phyloP scores from a whole-genome alignment of 1,140 invertebrate genomes.

The Andrena cerasifolii region DNA sequence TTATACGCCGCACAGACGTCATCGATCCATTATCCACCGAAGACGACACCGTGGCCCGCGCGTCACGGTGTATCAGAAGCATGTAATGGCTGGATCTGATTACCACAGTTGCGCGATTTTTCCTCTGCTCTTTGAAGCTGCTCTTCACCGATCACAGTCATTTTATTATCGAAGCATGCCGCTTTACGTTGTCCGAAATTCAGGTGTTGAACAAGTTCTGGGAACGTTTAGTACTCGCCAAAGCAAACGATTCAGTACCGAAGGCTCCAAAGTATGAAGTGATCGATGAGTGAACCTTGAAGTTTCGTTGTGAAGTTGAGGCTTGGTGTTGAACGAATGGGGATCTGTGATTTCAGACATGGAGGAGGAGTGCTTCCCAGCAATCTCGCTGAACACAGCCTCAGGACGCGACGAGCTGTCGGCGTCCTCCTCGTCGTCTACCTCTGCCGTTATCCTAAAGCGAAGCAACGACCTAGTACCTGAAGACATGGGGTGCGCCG shows the following conservation, averaged over 20 bases:
- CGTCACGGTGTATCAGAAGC: neutral
- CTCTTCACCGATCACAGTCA: no score
- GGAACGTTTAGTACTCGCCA: no score
- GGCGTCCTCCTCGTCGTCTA: conserved; percentile 71
- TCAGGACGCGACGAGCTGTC: conserved; percentile 75
- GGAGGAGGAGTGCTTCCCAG: conserved; percentile 91
- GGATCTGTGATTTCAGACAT: conserved; percentile 85
- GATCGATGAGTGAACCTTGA: no score
- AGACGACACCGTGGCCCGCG: neutral
- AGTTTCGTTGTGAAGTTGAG: no score
- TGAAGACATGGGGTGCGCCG: conserved; percentile 62
- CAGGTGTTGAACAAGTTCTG: no score
- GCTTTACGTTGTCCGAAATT: no score
- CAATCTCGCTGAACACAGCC: conserved; percentile 86
- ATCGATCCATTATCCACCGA: conserved; percentile 4
- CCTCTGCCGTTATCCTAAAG: conserved; percentile 51
- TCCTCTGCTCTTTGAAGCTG: neutral
- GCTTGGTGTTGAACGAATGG: neutral
- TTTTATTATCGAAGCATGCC: no score
- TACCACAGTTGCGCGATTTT: neutral
- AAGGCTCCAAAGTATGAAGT: no score
- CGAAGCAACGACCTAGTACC: conserved; percentile 48
- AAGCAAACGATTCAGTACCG: no score
- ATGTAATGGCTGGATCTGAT: conserved; percentile 7
- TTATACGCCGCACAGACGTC: neutral